Evolutionary conservation across 2,113 vertebrate genomes (phyloP), one percentile per base, ranked within the genome.

Genomic region (Poeciliopsis retropinna): DNA sequence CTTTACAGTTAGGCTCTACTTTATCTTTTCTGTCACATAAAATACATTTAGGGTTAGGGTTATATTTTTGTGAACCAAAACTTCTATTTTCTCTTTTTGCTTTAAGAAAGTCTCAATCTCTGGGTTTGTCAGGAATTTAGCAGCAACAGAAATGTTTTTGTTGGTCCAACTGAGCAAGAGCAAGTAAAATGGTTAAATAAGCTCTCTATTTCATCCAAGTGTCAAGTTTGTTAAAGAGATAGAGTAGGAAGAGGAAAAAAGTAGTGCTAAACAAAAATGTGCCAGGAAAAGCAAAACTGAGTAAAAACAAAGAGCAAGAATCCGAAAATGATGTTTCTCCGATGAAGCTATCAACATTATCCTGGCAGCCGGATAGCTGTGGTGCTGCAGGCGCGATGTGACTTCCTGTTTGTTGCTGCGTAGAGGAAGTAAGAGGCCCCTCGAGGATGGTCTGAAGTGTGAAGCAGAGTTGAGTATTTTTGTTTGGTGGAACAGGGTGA

Each of bases 361-460:
- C 39, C 63, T 63, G 70, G 64, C 84, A 78, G 64, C 79, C 83
- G 83, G 86, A 89, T 82, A 75, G 41, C 78, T 86, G 91, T 15
- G 71, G 86, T 79, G 51, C 67, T 64, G 32, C 81, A 86, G 85
- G 63, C 2, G 27, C 17, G 31, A 70, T 51, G 60, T 72, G 84
- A 90, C 89, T 92, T 93, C 91, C 90, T 91, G 89, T 91, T 89
- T 92, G 87, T 90, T 72, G 85, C 75, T 60, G 82, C 73, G 68
- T 73, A 76, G 87, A 91, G 91, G 91, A 92, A 90, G 83, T 82
- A 62, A 64, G 80, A 87, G 83, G 83, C 85, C 83, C 51, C 61
- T 39, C 31, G 66, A 85, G 79, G 63, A 82, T 29, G 15, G n/a
- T 70, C 60, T 81, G 70, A 30, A 63, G 66, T 70, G 66, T 44